Base-by-base conservation (phyloP, 2,797 vertebrate species). In the Catamblyrhynchus diadema region DNA sequence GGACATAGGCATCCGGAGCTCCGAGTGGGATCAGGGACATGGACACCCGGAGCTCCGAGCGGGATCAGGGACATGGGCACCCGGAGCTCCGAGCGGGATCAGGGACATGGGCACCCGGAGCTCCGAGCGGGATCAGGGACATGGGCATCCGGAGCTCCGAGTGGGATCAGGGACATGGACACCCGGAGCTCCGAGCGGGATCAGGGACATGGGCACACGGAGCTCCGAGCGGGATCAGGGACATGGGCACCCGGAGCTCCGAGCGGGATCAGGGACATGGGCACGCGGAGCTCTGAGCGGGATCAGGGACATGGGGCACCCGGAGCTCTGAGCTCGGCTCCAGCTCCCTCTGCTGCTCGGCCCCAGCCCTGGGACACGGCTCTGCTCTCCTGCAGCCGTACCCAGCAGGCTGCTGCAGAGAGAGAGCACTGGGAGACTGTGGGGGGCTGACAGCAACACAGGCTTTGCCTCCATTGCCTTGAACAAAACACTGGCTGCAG, bases 341-440 rank as follows among this genome's bases (percentile, higher is more conserved):
- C 93, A 79, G 96, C 97, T 95, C 97, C 97, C 95, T 96, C 97
- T 98, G 94, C 92, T 84, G 97, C 94, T 61, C 39, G 2, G 56
- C 71, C 30, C 81, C 81, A 84, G 78, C 9, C 51, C 42, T 3
- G 27, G 92, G 77, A 41, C 45, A 12, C 5, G 19, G 70, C 66
- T 30, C 75, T 7, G 50, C 54, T 57, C 39, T 39, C 57, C 86
- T 21, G 48, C 45, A 32, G 30, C 23, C 5, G 0, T 2, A 11
- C 32, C 17, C 27, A 2, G 23, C 3, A 28, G 3, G n/a, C 20
- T 50, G 8, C 33, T 8, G 51, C 20, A 3, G 44, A 33, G 24
- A 42, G 18, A 41, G 25, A 37, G 48, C 32, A 7, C 8, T 4
- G 50, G 30, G 54, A 41, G 19, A 24, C 35, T 35, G 12, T 0